Base-by-base conservation (phyloP, 2,113 vertebrate species). In the Colius striatus region DNA sequence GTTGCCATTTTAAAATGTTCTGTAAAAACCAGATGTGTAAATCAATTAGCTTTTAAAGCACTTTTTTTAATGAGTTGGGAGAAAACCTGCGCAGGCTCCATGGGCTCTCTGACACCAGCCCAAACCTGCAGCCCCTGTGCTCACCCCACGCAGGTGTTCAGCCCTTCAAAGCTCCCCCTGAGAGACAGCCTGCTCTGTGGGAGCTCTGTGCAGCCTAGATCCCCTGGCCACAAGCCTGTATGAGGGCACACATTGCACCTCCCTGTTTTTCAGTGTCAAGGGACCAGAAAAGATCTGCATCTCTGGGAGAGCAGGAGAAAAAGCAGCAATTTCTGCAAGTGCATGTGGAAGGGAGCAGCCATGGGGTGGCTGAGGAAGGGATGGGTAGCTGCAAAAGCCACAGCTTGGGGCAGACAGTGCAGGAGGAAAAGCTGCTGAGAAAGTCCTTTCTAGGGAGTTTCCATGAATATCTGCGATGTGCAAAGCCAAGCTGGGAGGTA, bases 81-180 rank as follows among this genome's bases (percentile, higher is more conserved):
- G 58, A 78, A 94, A 92, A 76, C 34, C 75, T 77, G 47, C 75
- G 68, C 36, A 38, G 75, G 34, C 47, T 66, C 67, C 41, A 9
- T 11, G 41, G 54, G 62, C 19, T 72, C 41, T 72, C 32, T 47
- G 50, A 53, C 0, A 3, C 25, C 61, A 79, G 50, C n/a, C 71
- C 81, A 75, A 71, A 51, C 27, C 65, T 8, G 0, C 10, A 9
- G 60, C 34, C 41, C 26, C 1, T 0, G 2, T 19, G 27, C 16
- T 65, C 3, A 0, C 21, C 50, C 66, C 63, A 30, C 0, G 2
- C 41, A 62, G 23, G 27, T 41, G 50, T 27, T 65, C 62, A 83
- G 51, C 36, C 53, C 34, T 73, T 82, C 74, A 60, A 12, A 62
- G 20, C 30, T 53, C 26, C n/a, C 12, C 53, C 30, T 2, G 1